Evolutionary conservation across 35 echinoderm and acorn worm genomes (phyloP).

Genomic region (Diadema setosum): DNA sequence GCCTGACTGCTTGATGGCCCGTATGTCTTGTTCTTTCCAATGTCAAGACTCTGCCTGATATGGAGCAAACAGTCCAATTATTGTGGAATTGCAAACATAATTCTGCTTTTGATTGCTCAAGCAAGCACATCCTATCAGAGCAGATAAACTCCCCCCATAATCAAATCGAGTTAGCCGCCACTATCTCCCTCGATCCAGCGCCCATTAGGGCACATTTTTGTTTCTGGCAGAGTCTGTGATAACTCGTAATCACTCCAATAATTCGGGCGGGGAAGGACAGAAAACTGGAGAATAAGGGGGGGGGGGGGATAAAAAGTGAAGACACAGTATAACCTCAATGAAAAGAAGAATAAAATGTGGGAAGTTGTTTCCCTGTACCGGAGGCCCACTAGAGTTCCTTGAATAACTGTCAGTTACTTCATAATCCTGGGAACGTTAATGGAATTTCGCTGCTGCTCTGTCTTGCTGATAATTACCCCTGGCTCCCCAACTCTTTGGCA

Average conservation of each 20-base stretch:
- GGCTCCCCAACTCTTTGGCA: too few species aligned
- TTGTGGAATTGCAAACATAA: too few species aligned
- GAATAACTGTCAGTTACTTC: not conserved
- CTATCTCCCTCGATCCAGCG: not conserved
- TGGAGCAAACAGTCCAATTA: too few species aligned
- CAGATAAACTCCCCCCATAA: not conserved
- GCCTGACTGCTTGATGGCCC: too few species aligned
- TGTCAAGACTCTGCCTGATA: too few species aligned
- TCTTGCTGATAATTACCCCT: conserved; percentile 8
- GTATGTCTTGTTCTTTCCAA: too few species aligned
- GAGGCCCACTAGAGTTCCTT: not conserved
- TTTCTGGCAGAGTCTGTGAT: not conserved
- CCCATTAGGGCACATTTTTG: not conserved
- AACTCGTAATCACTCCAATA: not conserved
- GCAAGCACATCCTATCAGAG: not conserved
- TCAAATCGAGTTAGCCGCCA: not conserved
- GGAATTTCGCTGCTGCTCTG: not conserved
- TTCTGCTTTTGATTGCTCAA: not conserved
- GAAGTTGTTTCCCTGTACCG: not conserved
- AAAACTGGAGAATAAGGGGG: too few species aligned
- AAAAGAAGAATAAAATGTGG: not conserved
- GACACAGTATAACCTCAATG: not conserved
- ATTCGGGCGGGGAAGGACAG: too few species aligned
- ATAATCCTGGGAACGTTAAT: not conserved
- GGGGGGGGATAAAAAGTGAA: too few species aligned